These are phyloP conservation scores for Orchesella cincta DNA, from an alignment of 1,140 invertebrate genomes.

Conservation along the genomic window DNA sequence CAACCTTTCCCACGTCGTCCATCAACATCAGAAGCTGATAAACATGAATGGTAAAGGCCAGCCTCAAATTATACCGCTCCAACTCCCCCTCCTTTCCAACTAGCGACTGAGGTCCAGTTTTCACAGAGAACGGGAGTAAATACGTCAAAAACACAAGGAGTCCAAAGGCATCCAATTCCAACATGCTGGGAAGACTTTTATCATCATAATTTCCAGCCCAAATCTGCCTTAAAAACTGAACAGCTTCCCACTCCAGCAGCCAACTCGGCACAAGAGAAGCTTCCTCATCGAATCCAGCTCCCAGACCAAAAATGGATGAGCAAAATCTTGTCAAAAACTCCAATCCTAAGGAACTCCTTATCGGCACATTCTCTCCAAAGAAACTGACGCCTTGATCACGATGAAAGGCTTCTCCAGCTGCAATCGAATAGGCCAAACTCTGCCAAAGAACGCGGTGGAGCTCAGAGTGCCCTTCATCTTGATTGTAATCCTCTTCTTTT, in stretches of 20 bases:
- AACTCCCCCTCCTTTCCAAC: not conserved
- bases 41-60: not conserved
- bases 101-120: too few relatives aligned
- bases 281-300: not conserved
- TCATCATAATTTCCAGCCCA: conserved; percentile 3
- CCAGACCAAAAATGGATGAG: not conserved
- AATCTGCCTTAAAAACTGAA: conserved; percentile 51
- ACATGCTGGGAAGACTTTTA: conserved; percentile 64
- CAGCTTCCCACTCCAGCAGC: not conserved
- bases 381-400: conserved; percentile 75
- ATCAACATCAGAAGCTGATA: not conserved
- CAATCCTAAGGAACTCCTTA: conserved; percentile 2
- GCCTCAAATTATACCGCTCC: not conserved
- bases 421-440: conserved; percentile 84
- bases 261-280: not conserved
- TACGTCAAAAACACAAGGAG: conserved; percentile 74
- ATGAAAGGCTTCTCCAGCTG: conserved; percentile 76
- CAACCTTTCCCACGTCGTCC: not conserved
- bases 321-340: conserved; percentile 48
- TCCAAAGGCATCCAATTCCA: conserved; percentile 84
- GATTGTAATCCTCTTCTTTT: too few relatives aligned
- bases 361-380: conserved; percentile 65
- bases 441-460: conserved; percentile 71
- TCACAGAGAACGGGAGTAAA: conserved; percentile 69
- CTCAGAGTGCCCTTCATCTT: too few relatives aligned